A percentile compares a stretch with the other conserved stretches of the same genome.
Evolutionary conservation across 1,140 invertebrate species (phyloP).

Genomic region (Trichonephila clavipes): DNA sequence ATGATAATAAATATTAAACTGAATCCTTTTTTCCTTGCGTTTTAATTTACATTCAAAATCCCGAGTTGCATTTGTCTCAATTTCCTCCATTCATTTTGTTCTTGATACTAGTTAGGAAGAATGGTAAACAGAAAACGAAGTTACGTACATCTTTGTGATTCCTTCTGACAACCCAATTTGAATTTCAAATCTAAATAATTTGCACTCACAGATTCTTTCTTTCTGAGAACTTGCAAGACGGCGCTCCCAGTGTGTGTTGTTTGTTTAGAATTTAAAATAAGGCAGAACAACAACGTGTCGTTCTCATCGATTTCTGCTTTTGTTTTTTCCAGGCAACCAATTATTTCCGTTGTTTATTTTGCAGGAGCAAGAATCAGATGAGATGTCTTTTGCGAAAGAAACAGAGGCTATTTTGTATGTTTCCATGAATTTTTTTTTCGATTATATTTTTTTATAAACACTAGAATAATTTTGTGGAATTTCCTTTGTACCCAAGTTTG

Average conservation of each 20-base stretch:
- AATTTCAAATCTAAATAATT: constrained; percentile 36
- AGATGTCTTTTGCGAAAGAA: not conserved
- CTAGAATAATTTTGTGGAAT: no score
- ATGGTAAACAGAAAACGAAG: not conserved
- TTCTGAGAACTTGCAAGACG: no score
- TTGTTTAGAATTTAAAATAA: constrained; percentile 1
- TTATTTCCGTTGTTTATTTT: not conserved
- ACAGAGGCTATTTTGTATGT: not conserved
- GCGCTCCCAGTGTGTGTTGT: not conserved
- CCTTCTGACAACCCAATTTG: not conserved
- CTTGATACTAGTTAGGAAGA: not conserved
- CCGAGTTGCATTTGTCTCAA: not conserved
- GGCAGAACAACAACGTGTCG: not conserved
- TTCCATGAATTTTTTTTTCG: no score
- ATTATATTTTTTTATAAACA: no score
- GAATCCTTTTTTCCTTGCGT: not conserved
- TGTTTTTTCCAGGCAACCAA: not conserved
- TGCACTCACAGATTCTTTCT: not conserved
- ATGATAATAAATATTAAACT: not conserved
- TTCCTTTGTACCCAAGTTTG: no score
- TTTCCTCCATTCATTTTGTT: not conserved
- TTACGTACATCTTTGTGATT: not conserved
- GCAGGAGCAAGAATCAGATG: not conserved
- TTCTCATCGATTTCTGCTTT: not conserved
- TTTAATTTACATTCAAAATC: not conserved